Conservation (phyloP, 2,888 invertebrate genomes). For the Pollenia angustigena region DNA sequence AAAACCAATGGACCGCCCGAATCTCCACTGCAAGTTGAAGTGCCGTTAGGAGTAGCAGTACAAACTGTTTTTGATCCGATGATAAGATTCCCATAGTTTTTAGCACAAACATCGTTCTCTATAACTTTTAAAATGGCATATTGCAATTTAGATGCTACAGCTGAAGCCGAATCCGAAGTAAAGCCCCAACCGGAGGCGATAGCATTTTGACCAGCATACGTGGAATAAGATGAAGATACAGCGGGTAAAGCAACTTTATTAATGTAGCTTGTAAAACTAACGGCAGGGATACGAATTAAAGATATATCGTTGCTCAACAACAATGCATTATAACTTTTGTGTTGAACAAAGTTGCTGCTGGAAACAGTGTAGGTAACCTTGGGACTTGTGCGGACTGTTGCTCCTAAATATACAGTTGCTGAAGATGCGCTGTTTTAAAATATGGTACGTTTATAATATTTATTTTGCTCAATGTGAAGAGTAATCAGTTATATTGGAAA, state of each 20-base stretch:
- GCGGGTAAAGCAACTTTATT: slow-evolving; percentile 75
- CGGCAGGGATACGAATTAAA: slow-evolving; percentile 76
- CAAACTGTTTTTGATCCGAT: slow-evolving; percentile 77
- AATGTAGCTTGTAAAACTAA: slow-evolving; percentile 68
- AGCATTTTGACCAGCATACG: slow-evolving; percentile 79
- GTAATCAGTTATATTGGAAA: neutral
- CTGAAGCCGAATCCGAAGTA: slow-evolving; percentile 75
- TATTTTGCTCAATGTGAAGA: too few relatives aligned
- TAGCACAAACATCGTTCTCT: slow-evolving; percentile 79
- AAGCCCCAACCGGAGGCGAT: slow-evolving; percentile 85
- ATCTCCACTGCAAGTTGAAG: slow-evolving; percentile 80
- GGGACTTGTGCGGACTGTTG: slow-evolving; percentile 77
- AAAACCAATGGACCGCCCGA: slow-evolving; percentile 81
- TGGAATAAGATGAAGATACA: slow-evolving; percentile 75
- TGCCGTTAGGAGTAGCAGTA: slow-evolving; percentile 75
- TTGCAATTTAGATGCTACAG: slow-evolving; percentile 80
- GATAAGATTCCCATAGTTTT: slow-evolving; percentile 74
- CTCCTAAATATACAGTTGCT: slow-evolving; percentile 77
- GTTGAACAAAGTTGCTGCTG: slow-evolving; percentile 80
- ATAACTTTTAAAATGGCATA: slow-evolving; percentile 80
- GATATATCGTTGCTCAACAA: slow-evolving; percentile 79
- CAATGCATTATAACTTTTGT: slow-evolving; percentile 79
- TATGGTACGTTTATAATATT: too few relatives aligned
- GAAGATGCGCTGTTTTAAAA: slow-evolving; percentile 75
- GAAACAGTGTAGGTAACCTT: slow-evolving; percentile 75